Percentiles rank a stretch among this genome's conserved stretches.
phyloP scores from a whole-genome alignment of 1,140 invertebrate genomes.

The Caenorhabditis latens region DNA sequence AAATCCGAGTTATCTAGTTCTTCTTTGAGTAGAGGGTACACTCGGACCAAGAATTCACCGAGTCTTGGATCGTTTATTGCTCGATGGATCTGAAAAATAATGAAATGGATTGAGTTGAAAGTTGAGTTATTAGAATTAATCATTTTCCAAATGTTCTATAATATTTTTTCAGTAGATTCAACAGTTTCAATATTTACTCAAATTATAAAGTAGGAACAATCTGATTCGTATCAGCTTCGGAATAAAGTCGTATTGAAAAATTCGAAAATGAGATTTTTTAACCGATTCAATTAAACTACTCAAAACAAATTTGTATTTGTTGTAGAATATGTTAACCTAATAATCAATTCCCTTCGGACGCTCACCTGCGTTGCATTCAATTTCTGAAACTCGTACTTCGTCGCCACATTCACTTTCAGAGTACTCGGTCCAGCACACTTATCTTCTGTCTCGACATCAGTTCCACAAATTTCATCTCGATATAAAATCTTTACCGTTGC shows the following conservation, averaged over 20 bases:
- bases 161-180: too few relatives aligned
- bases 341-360: too few relatives aligned
- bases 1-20: slow-evolving; percentile 31
- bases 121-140: neutral
- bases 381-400: slow-evolving; percentile 30
- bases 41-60: slow-evolving; percentile 23
- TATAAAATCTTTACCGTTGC: neutral
- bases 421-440: slow-evolving; percentile 37
- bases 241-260: too few relatives aligned
- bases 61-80: slow-evolving; percentile 39
- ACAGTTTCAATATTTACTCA: too few relatives aligned
- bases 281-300: too few relatives aligned
- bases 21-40: slow-evolving; percentile 35
- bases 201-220: too few relatives aligned
- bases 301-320: too few relatives aligned
- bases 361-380: slow-evolving; percentile 31
- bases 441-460: slow-evolving; percentile 3
- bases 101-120: neutral
- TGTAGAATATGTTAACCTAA: too few relatives aligned
- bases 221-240: too few relatives aligned
- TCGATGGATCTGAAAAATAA: slow-evolving; percentile 32
- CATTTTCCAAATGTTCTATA: too few relatives aligned
- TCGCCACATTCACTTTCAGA: slow-evolving; percentile 40
- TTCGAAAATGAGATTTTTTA: too few relatives aligned
- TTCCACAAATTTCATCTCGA: slow-evolving; percentile 1